phyloP scores from a whole-genome alignment of 2,797 vertebrate genomes.

The Masticophis lateralis region DNA sequence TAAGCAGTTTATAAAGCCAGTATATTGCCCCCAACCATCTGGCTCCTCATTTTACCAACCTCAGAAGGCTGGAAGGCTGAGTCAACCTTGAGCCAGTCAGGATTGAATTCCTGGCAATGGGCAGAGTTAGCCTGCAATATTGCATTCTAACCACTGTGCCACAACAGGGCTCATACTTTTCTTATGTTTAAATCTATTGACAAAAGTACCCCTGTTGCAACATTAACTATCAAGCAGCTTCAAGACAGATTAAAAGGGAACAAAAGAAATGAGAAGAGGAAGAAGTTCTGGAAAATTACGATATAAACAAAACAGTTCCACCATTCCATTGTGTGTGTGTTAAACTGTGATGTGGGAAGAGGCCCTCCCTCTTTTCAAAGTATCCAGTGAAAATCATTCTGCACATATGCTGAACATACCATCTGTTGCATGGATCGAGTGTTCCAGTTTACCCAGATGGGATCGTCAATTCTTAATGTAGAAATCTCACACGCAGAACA shows the following conservation, averaged over 20 bases:
- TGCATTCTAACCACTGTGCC: neutral
- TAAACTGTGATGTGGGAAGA: neutral
- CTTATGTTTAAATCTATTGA: neutral
- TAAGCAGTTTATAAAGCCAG: neutral
- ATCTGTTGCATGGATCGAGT: neutral
- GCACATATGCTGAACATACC: neutral
- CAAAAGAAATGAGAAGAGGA: neutral
- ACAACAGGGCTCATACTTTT: neutral
- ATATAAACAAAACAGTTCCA: neutral
- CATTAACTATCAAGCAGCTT: neutral
- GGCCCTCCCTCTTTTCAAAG: neutral
- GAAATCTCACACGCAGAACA: neutral
- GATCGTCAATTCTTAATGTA: neutral
- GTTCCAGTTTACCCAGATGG: neutral
- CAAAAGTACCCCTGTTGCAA: neutral
- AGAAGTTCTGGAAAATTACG: neutral
- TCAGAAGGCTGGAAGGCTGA: neutral
- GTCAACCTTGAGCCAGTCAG: neutral
- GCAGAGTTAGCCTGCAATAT: neutral
- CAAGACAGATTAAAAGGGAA: neutral
- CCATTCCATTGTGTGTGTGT: neutral
- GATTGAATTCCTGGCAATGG: neutral
- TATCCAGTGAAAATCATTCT: neutral
- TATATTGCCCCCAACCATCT: neutral
- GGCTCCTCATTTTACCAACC: neutral